Conservation (phyloP, 2,797 vertebrate species). For the Enteromius treurensis region DNA sequence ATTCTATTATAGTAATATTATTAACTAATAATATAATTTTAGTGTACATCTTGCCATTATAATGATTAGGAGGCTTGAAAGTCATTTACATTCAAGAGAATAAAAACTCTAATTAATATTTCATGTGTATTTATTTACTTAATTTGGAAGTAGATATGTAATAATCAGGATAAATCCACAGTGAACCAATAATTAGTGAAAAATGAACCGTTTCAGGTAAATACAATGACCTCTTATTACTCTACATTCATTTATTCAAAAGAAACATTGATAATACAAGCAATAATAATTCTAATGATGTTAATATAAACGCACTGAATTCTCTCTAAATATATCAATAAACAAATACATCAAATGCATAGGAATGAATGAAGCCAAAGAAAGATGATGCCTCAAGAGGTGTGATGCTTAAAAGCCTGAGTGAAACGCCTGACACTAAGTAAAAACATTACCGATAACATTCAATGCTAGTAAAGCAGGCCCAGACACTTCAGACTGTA, state of each 20-base stretch:
- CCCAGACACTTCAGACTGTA: background rate
- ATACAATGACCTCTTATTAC: background rate
- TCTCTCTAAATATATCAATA: background rate
- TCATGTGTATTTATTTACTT: background rate
- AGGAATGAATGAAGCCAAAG: conserved; percentile 6
- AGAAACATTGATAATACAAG: background rate
- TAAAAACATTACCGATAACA: background rate
- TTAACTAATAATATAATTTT: background rate
- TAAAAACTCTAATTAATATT: background rate
- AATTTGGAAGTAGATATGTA: background rate
- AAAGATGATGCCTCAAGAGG: background rate
- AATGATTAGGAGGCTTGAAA: background rate
- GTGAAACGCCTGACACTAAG: background rate
- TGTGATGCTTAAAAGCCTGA: background rate
- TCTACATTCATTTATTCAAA: background rate
- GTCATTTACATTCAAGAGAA: background rate
- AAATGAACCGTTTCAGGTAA: background rate
- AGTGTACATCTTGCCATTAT: background rate
- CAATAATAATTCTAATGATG: background rate
- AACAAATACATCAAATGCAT: background rate
- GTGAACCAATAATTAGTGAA: background rate
- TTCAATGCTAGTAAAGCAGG: background rate
- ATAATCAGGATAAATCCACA: background rate
- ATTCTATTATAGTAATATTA: background rate
- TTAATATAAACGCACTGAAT: background rate